Conservation (phyloP, 2,888 invertebrate genomes). For the Leptopilina drosophilae region DNA sequence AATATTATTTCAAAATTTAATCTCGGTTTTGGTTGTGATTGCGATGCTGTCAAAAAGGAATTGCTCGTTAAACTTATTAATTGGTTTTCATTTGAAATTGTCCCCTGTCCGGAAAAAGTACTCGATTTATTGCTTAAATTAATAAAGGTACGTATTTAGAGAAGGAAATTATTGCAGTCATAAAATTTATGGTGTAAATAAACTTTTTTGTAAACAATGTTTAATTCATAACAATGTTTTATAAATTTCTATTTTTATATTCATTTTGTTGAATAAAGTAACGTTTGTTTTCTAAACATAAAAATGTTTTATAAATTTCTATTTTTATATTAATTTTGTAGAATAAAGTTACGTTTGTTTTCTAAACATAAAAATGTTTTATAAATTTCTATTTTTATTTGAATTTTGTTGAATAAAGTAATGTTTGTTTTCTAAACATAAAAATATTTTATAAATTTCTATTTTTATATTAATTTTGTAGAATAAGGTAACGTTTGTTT, state of each 20-base stretch:
- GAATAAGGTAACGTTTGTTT: neutral
- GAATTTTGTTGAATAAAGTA: no score
- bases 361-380: neutral
- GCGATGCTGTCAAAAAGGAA: conserved; percentile 81
- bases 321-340: no score
- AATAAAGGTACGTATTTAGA: conserved; percentile 78
- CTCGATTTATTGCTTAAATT: conserved; percentile 79
- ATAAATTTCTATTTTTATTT: no score
- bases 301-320: no score
- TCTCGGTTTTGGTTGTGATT: conserved; percentile 81
- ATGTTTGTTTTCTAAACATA: neutral
- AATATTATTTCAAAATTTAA: conserved; percentile 81
- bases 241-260: no score
- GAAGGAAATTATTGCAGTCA: neutral
- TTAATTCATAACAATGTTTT: no score
- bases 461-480: no score
- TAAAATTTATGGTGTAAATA: neutral
- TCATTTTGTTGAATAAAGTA: no score
- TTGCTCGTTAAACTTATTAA: conserved; percentile 80
- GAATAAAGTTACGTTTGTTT: neutral
- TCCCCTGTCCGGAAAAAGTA: conserved; percentile 80
- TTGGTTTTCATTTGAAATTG: conserved; percentile 81
- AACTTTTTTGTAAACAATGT: no score
- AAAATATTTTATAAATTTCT: no score
- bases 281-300: neutral